Conservation (phyloP, 37 sponge, comb jelly and placozoan genomes). For the Chondrosia reniformis region DNA sequence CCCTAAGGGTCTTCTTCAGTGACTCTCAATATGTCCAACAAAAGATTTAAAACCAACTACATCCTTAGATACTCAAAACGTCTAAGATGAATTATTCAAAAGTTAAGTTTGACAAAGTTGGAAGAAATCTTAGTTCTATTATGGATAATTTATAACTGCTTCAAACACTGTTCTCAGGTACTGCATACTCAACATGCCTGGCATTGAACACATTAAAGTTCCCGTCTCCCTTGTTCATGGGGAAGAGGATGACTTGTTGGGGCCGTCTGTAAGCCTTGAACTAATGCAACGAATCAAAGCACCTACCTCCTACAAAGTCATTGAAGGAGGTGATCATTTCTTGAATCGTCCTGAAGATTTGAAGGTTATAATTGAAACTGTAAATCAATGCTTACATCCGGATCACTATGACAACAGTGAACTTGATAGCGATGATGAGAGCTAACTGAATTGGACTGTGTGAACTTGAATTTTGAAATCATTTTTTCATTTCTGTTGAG, state of each 20-base stretch:
- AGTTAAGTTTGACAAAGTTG: no score
- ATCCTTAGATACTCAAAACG: no score
- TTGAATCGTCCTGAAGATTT: constrained; percentile 62
- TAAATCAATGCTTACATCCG: constrained; percentile 1
- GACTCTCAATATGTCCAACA: no score
- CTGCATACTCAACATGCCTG: constrained; percentile 69
- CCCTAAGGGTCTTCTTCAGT: no score
- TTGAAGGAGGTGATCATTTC: constrained; percentile 70
- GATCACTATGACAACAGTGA: constrained; percentile 1
- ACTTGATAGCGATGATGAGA: not conserved
- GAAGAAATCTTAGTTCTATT: no score
- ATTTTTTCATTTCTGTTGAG: not conserved
- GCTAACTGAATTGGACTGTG: not conserved
- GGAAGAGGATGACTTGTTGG: constrained; percentile 36
- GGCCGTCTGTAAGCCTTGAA: constrained; percentile 30
- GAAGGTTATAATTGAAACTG: not conserved
- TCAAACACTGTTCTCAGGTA: no score
- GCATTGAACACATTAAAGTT: constrained; percentile 55
- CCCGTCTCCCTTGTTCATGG: constrained; percentile 70
- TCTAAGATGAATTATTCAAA: no score
- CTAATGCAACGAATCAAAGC: constrained; percentile 28
- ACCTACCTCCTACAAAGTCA: constrained; percentile 27
- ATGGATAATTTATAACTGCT: no score
- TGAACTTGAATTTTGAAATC: not conserved
- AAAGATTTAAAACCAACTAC: no score